Conservation (phyloP, 2,888 invertebrate species). For the Deilephila porcellus region DNA sequence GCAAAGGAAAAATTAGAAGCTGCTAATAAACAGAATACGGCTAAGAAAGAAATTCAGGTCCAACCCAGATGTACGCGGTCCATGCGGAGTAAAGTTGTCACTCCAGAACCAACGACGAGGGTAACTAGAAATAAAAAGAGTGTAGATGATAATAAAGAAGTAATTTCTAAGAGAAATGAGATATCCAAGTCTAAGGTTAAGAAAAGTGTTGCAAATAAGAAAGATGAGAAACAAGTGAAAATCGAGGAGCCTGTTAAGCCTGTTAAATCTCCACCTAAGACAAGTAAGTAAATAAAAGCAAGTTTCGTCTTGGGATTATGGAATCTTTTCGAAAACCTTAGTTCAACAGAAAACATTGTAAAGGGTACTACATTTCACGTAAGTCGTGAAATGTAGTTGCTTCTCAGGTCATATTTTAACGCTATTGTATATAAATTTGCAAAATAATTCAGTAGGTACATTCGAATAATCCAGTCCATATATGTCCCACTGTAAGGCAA, state of each 20-base stretch:
- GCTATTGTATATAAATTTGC: no score
- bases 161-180: constrained; percentile 46
- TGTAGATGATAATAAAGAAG: constrained; percentile 44
- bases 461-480: no score
- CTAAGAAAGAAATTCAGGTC: constrained; percentile 51
- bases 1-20: constrained; percentile 68
- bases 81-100: constrained; percentile 46
- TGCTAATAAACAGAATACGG: constrained; percentile 54
- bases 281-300: constrained; percentile 50
- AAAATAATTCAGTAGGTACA: no score
- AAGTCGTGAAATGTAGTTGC: no score
- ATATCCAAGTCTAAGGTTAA: constrained; percentile 51
- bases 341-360: no score
- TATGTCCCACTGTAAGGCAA: no score
- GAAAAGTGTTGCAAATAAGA: constrained; percentile 48
- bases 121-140: constrained; percentile 52
- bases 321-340: neutral
- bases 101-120: constrained; percentile 40
- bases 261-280: constrained; percentile 40
- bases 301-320: neutral
- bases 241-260: constrained; percentile 46
- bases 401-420: no score
- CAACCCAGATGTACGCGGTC: constrained; percentile 62
- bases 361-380: no score
- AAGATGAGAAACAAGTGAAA: constrained; percentile 51